phyloP scores from a whole-genome alignment of 2,113 vertebrate species.

The Coryphaenoides rupestris region DNA sequence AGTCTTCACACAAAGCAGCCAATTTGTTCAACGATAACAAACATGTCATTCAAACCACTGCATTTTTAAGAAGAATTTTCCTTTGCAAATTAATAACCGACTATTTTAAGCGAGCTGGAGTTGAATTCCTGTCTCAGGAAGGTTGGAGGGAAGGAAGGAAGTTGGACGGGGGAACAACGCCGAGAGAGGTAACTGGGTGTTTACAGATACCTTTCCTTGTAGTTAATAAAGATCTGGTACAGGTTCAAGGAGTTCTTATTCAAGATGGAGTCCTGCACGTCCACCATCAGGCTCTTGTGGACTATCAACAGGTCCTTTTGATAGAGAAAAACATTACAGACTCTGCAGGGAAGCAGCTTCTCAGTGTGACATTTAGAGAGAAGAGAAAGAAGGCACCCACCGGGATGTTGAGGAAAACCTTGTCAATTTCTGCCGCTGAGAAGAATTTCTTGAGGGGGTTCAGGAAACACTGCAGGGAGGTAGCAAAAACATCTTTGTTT shows the following conservation, averaged over 20 bases:
- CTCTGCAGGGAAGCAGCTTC: background rate
- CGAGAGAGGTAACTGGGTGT: no score
- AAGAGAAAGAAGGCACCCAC: slow-evolving; percentile 69
- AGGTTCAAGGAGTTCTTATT: slow-evolving; percentile 88
- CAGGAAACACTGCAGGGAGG: slow-evolving; percentile 82
- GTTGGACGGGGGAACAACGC: no score
- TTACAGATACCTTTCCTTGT: slow-evolving; percentile 81
- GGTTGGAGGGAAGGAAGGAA: no score
- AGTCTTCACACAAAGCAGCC: no score
- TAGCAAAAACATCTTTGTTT: no score
- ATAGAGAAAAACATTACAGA: background rate
- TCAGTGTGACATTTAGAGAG: background rate
- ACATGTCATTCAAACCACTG: no score
- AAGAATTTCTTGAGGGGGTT: slow-evolving; percentile 85
- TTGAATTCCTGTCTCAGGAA: background rate
- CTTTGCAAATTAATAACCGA: no score
- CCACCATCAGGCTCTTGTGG: slow-evolving; percentile 83
- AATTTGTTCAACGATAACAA: no score
- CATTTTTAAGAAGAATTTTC: no score
- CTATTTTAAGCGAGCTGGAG: background rate
- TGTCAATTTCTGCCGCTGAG: slow-evolving; percentile 80
- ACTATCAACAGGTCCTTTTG: slow-evolving; percentile 87
- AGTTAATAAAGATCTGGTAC: slow-evolving; percentile 87
- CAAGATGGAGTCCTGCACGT: slow-evolving; percentile 85
- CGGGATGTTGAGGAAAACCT: slow-evolving; percentile 88